Base-by-base conservation (phyloP, 1,140 invertebrate genomes). In the Parapsyche elsis region DNA sequence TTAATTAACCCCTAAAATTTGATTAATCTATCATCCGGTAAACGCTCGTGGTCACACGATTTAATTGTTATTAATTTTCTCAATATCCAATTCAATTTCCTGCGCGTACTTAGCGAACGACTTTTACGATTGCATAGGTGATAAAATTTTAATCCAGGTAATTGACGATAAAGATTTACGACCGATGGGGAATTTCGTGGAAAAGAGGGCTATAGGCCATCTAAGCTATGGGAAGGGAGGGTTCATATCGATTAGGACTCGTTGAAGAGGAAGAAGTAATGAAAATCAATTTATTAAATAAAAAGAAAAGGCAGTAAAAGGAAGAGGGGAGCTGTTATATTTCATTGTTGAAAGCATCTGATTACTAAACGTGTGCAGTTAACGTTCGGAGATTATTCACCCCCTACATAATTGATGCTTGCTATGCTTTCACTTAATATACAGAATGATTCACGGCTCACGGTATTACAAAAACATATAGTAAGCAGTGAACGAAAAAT, bases 101-200 rank as follows among this genome's bases (percentile, higher is more conserved):
- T 7, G 1, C 30, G 30, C 7, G 30, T 38, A 38, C 30, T 38
- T 38, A 38, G 30, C 30, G 30, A 7, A 7, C 30, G 30, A 38
- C 30, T 38, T 38, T 38, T 38, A 79, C 49, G 78, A 71, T 57
- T 53, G 78, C 70, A 79, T 44, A 71, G 70, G 38, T 59, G 70
- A 79, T 73, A 71, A 79, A 79, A 79, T 49, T 73, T 79, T 79
- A 79, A 79, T 79, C 49, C 70, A 46, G 30, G 70, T 79, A 79
- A 79, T 79, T 79, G 78, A 59, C 53, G 70, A 59, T 73, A 73
- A 79, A 79, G 78, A 79, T 79, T 79, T 79, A 79, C 49, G 64
- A 19, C 12, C 38, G 45, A 23, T 38, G 76, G n/a, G 23, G 12
- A 73, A 38, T 38, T 38, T 38, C n/a, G 26, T 2, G 1, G 14